A percentile compares a stretch with the other conserved stretches of the same genome.
Evolutionary conservation across 2,797 vertebrate genomes (phyloP).

Genomic region (Pampus argenteus): DNA sequence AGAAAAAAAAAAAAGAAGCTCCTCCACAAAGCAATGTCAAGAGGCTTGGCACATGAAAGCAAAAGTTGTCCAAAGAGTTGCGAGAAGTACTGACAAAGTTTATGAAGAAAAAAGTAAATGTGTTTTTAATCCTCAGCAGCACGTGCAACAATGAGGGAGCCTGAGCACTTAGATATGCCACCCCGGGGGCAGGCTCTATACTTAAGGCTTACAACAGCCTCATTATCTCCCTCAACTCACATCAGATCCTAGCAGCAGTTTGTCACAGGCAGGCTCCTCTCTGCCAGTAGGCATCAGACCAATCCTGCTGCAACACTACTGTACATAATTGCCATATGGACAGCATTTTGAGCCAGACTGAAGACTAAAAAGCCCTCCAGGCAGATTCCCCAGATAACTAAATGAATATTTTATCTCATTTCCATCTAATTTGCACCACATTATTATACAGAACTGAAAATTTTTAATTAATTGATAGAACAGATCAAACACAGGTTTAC

Average conservation of each 20-base stretch:
- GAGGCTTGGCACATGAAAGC: conserved; percentile 79
- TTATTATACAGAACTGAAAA: conserved; percentile 86
- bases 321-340: conserved; percentile 88
- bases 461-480: conserved; percentile 88
- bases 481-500: conserved; percentile 87
- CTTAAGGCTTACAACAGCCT: conserved; percentile 87
- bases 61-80: conserved; percentile 79
- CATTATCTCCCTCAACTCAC: conserved; percentile 86
- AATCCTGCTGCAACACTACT: conserved; percentile 84
- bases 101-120: conserved; percentile 73
- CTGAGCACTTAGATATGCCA: conserved; percentile 74
- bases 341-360: conserved; percentile 85
- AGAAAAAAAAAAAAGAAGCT: conserved; percentile 36
- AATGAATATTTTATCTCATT: conserved; percentile 90
- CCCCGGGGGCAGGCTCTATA: conserved; percentile 83
- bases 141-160: conserved; percentile 79
- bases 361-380: conserved; percentile 84
- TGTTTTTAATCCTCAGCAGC: conserved; percentile 81
- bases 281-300: conserved; percentile 87
- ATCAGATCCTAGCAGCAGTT: conserved; percentile 85
- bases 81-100: conserved; percentile 78
- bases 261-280: conserved; percentile 82
- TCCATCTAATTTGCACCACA: conserved; percentile 88
- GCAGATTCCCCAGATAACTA: conserved; percentile 87
- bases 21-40: conserved; percentile 79